Evolutionary conservation across 2,797 vertebrate species (phyloP).

Genomic region (Oreortyx pictus): DNA sequence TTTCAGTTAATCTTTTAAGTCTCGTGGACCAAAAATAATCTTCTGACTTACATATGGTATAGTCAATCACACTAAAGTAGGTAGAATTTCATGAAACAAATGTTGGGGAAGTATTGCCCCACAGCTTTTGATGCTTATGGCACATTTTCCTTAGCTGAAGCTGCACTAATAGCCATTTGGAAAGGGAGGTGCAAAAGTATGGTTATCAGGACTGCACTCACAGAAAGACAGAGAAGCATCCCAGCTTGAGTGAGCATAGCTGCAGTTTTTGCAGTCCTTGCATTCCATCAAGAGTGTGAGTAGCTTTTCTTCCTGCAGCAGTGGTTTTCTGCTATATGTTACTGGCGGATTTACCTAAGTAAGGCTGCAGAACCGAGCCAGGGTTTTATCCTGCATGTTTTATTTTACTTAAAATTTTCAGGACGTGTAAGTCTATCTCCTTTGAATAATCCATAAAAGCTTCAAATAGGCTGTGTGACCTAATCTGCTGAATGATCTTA

Average conservation of each 20-base stretch:
- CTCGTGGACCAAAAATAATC: background rate
- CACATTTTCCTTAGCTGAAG: background rate
- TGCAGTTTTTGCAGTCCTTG: background rate
- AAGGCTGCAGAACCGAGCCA: background rate
- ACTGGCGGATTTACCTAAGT: background rate
- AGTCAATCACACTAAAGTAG: background rate
- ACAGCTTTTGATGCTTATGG: background rate
- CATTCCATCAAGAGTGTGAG: background rate
- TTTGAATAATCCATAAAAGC: conserved; percentile 61
- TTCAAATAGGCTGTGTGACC: conserved; percentile 51
- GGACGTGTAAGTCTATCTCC: conserved; percentile 21
- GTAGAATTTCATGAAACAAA: background rate
- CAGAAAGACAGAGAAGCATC: background rate
- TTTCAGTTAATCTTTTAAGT: background rate
- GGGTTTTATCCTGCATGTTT: background rate
- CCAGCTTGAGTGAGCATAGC: background rate
- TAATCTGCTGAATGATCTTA: conserved; percentile 56
- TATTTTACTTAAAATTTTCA: conserved; percentile 27
- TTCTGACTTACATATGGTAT: background rate
- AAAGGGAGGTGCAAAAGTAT: background rate
- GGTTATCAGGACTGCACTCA: no score
- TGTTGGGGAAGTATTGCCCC: background rate
- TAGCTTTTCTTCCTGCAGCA: background rate
- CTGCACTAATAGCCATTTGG: background rate
- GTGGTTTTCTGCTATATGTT: background rate